Base-by-base conservation (phyloP, 2,797 vertebrate species). In the Coracias cyanogaster region DNA sequence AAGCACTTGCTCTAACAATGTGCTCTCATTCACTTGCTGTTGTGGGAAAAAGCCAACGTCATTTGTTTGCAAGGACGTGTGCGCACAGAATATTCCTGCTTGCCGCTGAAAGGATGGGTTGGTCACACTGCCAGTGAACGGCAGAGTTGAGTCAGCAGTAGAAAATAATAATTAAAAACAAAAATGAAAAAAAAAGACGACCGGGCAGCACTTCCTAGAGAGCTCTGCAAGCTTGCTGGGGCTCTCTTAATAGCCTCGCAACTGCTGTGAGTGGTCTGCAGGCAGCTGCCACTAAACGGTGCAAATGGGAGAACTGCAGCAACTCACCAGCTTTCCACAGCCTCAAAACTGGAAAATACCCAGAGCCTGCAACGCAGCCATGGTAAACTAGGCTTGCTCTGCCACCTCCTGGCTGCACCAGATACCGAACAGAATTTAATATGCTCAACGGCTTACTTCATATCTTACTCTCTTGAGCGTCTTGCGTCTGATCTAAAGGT, bases 361-460 rank as follows among this genome's bases (percentile, higher is more conserved):
- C 24, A 39, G 9, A 55, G 52, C 21, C 28, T 37, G 25, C 2
- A 25, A 35, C 20, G 41, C 35, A 12, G 7, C 3, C 2, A 6
- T 45, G 46, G 74, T 77, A 91, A 93, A 54, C 18, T 22, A 62
- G 79, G 64, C 90, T 83, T 55, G 57, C 78, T 94, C 93, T 97
- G 97, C 98, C 97, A 97, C 87, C 97, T 98, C 81, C 97, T 97
- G 98, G 97, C 45, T 69, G 7, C 24, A 37, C 10, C 43, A 71
- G 31, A 54, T 35, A 74, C 29, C 0, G 1, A 83, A 14, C 3
- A 71, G 55, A 49, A 76, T 48, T 69, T 35, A 33, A 46, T 28
- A 58, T 1, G 26, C 51, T 51, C 2, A 93, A 43, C 31, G 17
- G 29, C 12, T 19, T 9, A 2, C 37, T 84, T 48, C 0, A 0